A percentile compares a stretch with the other conserved stretches of the same genome.
Conservation (phyloP, 2,888 invertebrate genomes). For the Epicampocera succincta region DNA sequence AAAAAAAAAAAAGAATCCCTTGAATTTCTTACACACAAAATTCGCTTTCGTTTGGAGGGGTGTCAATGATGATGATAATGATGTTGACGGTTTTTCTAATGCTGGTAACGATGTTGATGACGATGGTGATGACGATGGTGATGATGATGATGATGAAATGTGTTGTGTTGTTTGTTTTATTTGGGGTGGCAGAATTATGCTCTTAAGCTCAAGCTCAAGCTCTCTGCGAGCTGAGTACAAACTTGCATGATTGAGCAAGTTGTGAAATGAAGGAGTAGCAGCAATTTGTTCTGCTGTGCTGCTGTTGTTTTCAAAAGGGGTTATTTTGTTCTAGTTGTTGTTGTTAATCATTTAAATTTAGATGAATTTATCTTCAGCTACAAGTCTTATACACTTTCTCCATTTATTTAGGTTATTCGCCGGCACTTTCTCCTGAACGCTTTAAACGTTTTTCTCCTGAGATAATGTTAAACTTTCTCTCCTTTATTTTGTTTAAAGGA, state of each 20-base stretch:
- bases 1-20: slow-evolving; percentile 53
- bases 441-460: slow-evolving; percentile 4
- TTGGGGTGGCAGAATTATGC: slow-evolving; percentile 45
- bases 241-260: slow-evolving; percentile 13
- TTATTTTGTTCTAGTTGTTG: too few relatives aligned
- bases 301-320: slow-evolving; percentile 19
- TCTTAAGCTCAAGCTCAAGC: slow-evolving; percentile 5
- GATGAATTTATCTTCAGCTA: slow-evolving; percentile 26
- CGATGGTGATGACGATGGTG: not conserved
- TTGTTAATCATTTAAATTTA: not conserved
- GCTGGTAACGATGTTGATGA: slow-evolving; percentile 6
- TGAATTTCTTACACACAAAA: slow-evolving; percentile 58
- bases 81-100: slow-evolving; percentile 27
- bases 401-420: slow-evolving; percentile 27
- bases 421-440: slow-evolving; percentile 44
- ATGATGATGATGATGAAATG: not conserved
- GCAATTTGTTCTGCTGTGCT: slow-evolving; percentile 24
- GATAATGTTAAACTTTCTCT: slow-evolving; percentile 14
- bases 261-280: slow-evolving; percentile 32
- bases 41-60: slow-evolving; percentile 67
- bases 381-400: slow-evolving; percentile 57
- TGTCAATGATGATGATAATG: slow-evolving; percentile 24
- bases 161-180: not conserved
- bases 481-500: slow-evolving; percentile 4
- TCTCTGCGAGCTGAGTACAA: slow-evolving; percentile 38